phyloP scores from a whole-genome alignment of 1,140 invertebrate genomes.

The Drosophila prosaltans region DNA sequence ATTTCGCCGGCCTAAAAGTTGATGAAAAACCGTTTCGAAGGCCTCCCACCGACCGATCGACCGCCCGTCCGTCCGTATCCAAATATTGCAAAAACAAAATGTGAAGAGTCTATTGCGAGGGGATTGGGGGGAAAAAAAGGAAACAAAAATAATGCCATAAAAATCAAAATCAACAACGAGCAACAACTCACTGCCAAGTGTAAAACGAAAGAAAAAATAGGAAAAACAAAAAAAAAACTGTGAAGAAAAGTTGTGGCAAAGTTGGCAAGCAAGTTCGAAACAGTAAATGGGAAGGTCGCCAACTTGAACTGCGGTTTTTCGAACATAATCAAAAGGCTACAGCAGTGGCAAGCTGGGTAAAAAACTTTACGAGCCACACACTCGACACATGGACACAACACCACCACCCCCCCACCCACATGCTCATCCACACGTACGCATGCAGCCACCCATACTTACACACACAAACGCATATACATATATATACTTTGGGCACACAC shows the following conservation, averaged over 20 bases:
- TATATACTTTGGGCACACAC: constrained; percentile 18
- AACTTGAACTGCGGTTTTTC: constrained; percentile 62
- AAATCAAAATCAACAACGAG: constrained; percentile 68
- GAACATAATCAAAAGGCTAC: constrained; percentile 64
- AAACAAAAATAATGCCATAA: constrained; percentile 67
- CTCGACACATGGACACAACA: constrained; percentile 46
- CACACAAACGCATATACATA: constrained; percentile 22
- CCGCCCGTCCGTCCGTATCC: background rate
- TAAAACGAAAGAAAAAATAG: constrained; percentile 1
- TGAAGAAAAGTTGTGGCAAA: constrained; percentile 58
- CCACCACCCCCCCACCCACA: constrained; percentile 4
- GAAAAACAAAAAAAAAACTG: background rate
- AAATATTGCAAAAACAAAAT: no score
- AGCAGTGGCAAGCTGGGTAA: constrained; percentile 27
- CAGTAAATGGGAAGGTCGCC: constrained; percentile 33
- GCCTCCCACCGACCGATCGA: constrained; percentile 2
- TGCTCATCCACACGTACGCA: constrained; percentile 4
- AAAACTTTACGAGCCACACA: constrained; percentile 66
- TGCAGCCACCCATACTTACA: no score
- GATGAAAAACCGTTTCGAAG: constrained; percentile 68
- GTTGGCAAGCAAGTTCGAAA: constrained; percentile 50
- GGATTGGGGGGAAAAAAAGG: constrained; percentile 26
- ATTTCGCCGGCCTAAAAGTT: constrained; percentile 62
- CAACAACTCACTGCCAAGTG: constrained; percentile 9
- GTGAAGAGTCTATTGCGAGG: no score